phyloP scores from a whole-genome alignment of 2,888 invertebrate species.

The Iphiclides podalirius region DNA sequence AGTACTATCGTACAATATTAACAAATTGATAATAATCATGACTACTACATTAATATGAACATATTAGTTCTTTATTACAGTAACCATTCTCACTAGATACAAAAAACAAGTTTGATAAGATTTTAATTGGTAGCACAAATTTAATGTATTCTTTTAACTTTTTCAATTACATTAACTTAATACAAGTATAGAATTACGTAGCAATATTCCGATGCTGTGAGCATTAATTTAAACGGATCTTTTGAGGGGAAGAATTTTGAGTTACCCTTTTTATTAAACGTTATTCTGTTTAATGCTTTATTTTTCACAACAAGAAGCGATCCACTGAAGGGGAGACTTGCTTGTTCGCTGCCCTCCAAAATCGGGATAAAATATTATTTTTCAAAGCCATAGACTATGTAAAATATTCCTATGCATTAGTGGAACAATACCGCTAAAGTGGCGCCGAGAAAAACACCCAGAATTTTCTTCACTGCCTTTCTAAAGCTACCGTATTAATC shows the following conservation, averaged over 20 bases:
- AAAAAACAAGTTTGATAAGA: no score
- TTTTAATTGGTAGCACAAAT: no score
- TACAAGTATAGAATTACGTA: not conserved
- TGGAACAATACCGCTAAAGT: slow-evolving; percentile 50
- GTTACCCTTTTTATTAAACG: slow-evolving; percentile 45
- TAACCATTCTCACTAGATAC: no score
- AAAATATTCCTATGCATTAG: slow-evolving; percentile 58
- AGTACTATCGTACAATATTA: no score
- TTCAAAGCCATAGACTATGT: slow-evolving; percentile 45
- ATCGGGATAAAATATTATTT: slow-evolving; percentile 41
- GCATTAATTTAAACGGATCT: slow-evolving; percentile 25
- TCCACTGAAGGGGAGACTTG: slow-evolving; percentile 57
- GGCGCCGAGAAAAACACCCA: slow-evolving; percentile 35
- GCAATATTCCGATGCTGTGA: slow-evolving; percentile 11
- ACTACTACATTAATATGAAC: no score
- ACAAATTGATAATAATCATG: no score
- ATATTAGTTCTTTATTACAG: no score
- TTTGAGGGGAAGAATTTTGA: slow-evolving; percentile 9
- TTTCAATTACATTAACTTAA: no score
- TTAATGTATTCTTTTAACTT: no score
- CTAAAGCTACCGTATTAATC: slow-evolving; percentile 9
- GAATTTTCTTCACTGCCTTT: slow-evolving; percentile 17
- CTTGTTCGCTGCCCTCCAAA: slow-evolving; percentile 52
- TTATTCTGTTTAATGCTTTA: slow-evolving; percentile 47
- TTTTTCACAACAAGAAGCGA: slow-evolving; percentile 63